Evolutionary conservation across 1,140 invertebrate species (phyloP).

Genomic region (Leptinotarsa lineolata): DNA sequence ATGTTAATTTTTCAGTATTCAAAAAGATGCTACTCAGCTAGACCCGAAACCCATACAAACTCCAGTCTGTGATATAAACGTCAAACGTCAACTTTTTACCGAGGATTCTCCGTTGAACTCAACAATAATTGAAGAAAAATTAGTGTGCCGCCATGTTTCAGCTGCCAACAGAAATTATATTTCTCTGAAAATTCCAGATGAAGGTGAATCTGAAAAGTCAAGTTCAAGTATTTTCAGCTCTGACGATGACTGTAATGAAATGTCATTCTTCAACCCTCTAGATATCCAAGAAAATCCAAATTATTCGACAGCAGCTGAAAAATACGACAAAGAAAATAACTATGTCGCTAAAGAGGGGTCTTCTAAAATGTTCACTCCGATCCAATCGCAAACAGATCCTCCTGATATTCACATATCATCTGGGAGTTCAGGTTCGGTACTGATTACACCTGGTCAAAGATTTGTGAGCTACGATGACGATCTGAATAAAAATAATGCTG

Average conservation of each 20-base stretch:
- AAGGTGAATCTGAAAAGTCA: not conserved
- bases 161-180: not conserved
- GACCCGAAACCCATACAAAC: not conserved
- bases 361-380: conserved; percentile 48
- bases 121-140: conserved; percentile 29
- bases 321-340: conserved; percentile 56
- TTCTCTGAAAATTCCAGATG: not conserved
- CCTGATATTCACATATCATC: conserved; percentile 13
- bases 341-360: conserved; percentile 57
- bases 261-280: conserved; percentile 16
- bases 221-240: conserved; percentile 17
- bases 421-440: conserved; percentile 14
- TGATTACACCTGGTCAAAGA: conserved; percentile 17
- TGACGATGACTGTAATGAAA: conserved; percentile 11
- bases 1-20: not conserved
- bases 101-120: conserved; percentile 11
- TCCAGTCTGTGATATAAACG: conserved; percentile 22
- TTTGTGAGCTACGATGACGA: not conserved
- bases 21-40: not conserved
- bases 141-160: conserved; percentile 14
- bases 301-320: conserved; percentile 43
- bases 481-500: not conserved
- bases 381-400: not conserved
- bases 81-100: conserved; percentile 28
- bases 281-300: not conserved